Base-by-base conservation (phyloP, 1,140 invertebrate genomes). In the Pseudobourletiella spinata region DNA sequence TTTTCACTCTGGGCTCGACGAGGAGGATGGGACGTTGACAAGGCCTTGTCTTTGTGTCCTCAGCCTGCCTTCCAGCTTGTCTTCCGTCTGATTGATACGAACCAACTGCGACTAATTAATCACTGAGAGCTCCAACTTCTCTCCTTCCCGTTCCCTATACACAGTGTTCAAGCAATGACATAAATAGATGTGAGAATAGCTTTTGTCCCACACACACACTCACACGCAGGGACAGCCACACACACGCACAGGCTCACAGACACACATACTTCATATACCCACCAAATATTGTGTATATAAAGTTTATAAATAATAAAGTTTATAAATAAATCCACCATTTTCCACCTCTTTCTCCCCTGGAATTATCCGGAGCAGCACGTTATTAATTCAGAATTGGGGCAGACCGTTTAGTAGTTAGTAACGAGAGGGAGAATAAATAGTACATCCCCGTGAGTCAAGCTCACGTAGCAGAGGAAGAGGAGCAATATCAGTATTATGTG, bases 1-100 rank as follows among this genome's bases (percentile, higher is more conserved):
- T 22, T 48, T 22, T n/a, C 16, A 11, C 24, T n/a, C 24, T 48
- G 46, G 22, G 46, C 48, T 35, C 39, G 52, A 55, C 52, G 52
- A 55, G 30, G 4, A 55, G 8, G 52, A 28, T 55, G 4, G 15
- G 29, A 55, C 52, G 52, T 55, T 55, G 52, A 55, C 52, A 55
- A 55, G 52, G 52, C 30, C 52, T 55, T 55, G 52, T 55, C 52
- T 55, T 55, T 55, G 52, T 55, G 52, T 55, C 52, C 52, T 55
- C 52, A 55, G n/a, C 29, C 52, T 32, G 52, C 32, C 28, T 55
- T 16, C 14, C n/a, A n/a, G n/a, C n/a, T 35, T 32, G 52, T 55
- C 52, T 35, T 8, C 14, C 20, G 28, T 55, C 18, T 55, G 52
- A 55, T 55, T 55, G 52, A 55, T 55, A 55, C 29, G 52, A 55